Evolutionary conservation across 2,888 invertebrate species (phyloP).

Genomic region (Pilophorus perplexus): DNA sequence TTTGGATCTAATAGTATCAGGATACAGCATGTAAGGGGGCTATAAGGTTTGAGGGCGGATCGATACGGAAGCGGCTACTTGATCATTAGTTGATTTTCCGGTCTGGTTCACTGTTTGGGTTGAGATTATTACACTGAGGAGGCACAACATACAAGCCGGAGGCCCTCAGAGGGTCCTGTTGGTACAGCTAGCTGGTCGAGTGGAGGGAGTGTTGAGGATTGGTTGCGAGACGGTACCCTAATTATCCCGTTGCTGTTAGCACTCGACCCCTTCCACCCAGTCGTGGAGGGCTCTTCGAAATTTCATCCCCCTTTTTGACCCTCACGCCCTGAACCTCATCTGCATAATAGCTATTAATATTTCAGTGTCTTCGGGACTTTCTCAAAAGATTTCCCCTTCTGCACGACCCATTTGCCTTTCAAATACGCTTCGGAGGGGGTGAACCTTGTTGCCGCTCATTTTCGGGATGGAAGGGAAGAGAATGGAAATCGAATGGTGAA

Average conservation of each 20-base stretch:
- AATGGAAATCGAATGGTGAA: too few relatives aligned
- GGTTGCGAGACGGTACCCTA: slow-evolving; percentile 1
- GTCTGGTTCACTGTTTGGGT: slow-evolving; percentile 38
- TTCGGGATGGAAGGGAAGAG: too few relatives aligned
- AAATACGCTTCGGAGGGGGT: too few relatives aligned
- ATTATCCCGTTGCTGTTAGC: slow-evolving; percentile 32
- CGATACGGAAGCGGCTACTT: slow-evolving; percentile 30
- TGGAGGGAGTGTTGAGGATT: background rate
- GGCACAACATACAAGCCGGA: too few relatives aligned
- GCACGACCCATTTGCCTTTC: slow-evolving; percentile 9
- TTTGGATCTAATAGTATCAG: too few relatives aligned
- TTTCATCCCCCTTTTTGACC: slow-evolving; percentile 2
- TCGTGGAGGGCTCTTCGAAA: slow-evolving; percentile 2
- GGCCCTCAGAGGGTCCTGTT: slow-evolving; percentile 8
- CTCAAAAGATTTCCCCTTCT: background rate
- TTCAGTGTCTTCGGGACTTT: slow-evolving; percentile 20
- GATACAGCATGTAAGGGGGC: too few relatives aligned
- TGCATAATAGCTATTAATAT: slow-evolving; percentile 34
- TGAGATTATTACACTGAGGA: slow-evolving; percentile 31
- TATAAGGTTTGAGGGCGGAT: too few relatives aligned
- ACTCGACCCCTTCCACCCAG: background rate
- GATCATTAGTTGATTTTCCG: slow-evolving; percentile 45
- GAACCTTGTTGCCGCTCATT: too few relatives aligned
- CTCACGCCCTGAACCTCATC: slow-evolving; percentile 7
- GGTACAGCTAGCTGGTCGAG: too few relatives aligned